phyloP scores from a whole-genome alignment of 2,797 vertebrate species.

The Oreochromis grahami region DNA sequence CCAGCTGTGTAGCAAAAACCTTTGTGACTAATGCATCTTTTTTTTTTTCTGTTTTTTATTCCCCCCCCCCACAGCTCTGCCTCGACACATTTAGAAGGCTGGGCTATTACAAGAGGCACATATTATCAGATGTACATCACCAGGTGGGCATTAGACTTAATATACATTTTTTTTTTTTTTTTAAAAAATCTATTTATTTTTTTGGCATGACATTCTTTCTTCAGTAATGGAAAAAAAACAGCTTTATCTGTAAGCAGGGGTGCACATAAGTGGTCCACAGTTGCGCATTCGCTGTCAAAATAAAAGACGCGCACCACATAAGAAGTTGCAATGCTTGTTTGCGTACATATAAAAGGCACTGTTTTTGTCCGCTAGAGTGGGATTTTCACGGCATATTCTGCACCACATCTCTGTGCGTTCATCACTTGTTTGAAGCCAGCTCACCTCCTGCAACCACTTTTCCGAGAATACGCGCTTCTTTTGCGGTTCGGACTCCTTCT shows the following conservation, averaged over 20 bases:
- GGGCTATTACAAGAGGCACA: background rate
- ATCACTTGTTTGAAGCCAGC: no score
- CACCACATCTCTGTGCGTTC: no score
- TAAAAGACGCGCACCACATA: no score
- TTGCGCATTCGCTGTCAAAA: no score
- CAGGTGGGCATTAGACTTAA: background rate
- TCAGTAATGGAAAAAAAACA: background rate
- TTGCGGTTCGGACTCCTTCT: no score
- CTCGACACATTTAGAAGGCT: rapidly evolving
- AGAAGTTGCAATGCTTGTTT: no score
- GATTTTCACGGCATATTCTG: no score
- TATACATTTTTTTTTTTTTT: background rate
- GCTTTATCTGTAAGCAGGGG: background rate
- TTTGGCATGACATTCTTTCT: background rate
- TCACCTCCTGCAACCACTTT: no score
- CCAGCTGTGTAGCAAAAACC: background rate
- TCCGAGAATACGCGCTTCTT: no score
- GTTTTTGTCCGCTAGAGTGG: no score
- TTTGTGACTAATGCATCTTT: background rate
- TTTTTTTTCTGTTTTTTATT: background rate
- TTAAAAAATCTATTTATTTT: background rate
- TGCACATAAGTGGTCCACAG: no score
- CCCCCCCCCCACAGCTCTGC: background rate
- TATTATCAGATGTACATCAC: background rate
- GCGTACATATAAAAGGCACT: no score